These are phyloP conservation scores for Amblyraja radiata DNA, from an alignment of 2,797 vertebrate genomes.

Conservation along the genomic window DNA sequence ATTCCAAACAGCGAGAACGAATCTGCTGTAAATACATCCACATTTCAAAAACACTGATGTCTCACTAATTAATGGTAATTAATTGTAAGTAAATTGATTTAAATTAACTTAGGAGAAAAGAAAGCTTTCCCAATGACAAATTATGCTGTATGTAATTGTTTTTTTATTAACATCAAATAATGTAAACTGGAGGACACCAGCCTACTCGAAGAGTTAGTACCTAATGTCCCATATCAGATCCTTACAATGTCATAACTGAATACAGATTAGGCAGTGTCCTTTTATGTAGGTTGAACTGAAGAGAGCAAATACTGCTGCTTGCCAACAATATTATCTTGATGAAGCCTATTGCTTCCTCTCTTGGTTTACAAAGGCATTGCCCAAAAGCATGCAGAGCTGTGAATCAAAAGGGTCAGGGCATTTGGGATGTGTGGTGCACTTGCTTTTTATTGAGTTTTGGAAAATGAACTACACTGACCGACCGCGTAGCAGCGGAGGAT, in stretches of 20 bases:
- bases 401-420: not conserved
- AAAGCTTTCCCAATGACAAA: conserved; percentile 98
- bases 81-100: conserved; percentile 98
- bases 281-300: conserved; percentile 83
- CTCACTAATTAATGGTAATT: conserved; percentile 36
- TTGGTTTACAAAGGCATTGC: conserved; percentile 87
- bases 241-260: conserved; percentile 99
- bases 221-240: conserved; percentile 99
- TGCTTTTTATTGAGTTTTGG: not conserved
- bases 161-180: conserved; percentile 99
- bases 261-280: conserved; percentile 99
- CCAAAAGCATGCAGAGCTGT: not conserved
- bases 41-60: conserved; percentile 29
- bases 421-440: not conserved
- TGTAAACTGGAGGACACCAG: conserved; percentile 99
- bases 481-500: no score
- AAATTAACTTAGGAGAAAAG: conserved; percentile 81
- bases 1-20: conserved; percentile 42
- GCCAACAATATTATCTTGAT: conserved; percentile 81
- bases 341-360: conserved; percentile 79
- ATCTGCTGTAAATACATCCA: not conserved
- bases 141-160: conserved; percentile 99
- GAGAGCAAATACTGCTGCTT: conserved; percentile 83
- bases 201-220: conserved; percentile 98
- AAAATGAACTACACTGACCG: not conserved